A percentile compares a stretch with the other conserved stretches of the same genome.
These are phyloP conservation scores for Geophilus truncorum DNA, from an alignment of 2,888 invertebrate genomes.

Conservation along the genomic window DNA sequence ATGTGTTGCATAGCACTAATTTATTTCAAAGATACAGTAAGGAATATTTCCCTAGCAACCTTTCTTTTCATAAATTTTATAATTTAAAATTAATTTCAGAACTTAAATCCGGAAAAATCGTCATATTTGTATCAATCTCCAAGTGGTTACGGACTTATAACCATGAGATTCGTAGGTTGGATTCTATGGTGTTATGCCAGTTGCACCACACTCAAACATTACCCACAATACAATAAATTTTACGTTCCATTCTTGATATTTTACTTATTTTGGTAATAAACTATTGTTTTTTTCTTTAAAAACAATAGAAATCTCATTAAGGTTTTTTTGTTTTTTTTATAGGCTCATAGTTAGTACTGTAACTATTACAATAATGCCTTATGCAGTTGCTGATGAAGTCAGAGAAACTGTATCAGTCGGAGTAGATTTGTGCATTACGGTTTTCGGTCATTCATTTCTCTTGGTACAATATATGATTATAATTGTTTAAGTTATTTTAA, in stretches of 20 bases:
- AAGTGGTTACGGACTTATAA: constrained; percentile 76
- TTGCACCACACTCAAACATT: constrained; percentile 67
- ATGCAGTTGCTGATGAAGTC: constrained; percentile 73
- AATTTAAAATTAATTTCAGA: constrained; percentile 52
- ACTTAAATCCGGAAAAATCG: constrained; percentile 86
- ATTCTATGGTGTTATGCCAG: constrained; percentile 65
- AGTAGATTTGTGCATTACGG: constrained; percentile 61
- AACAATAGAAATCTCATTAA: background rate
- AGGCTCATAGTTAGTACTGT: constrained; percentile 77
- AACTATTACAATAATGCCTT: constrained; percentile 70
- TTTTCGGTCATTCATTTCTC: constrained; percentile 65
- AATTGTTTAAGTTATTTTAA: background rate
- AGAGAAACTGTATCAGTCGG: constrained; percentile 68
- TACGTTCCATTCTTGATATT: constrained; percentile 77
- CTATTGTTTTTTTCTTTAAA: too few relatives aligned
- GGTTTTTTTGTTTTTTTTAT: background rate
- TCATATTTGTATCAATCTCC: constrained; percentile 85
- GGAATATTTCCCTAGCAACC: constrained; percentile 22
- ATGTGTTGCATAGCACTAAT: constrained; percentile 70
- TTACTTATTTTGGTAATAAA: constrained; percentile 69
- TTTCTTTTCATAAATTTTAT: background rate
- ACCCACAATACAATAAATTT: constrained; percentile 76
- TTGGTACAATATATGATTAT: constrained; percentile 51
- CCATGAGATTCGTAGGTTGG: constrained; percentile 73
- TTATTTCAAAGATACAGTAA: constrained; percentile 71